Evolutionary conservation across 2,113 vertebrate species (phyloP), one percentile per base, ranked within the genome.

Genomic region (Clupea harengus): DNA sequence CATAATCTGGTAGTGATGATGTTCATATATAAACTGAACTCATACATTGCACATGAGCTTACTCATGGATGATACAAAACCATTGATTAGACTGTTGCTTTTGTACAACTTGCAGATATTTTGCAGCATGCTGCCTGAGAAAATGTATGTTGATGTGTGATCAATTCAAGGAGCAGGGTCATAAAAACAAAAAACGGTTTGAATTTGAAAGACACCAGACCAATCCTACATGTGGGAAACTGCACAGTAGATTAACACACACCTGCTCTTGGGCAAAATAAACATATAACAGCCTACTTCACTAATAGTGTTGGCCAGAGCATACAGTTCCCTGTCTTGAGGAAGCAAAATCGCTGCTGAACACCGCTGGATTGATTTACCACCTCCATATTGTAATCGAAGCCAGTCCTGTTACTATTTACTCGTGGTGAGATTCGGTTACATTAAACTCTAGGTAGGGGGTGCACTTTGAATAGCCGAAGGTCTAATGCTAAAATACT

Each of bases 341-440:
- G 64, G 64, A 28, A 25, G 28, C 3, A 15, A 78, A 39, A 32
- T 78, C 72, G 20, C 72, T 78, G 72, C 72, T 78, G 72, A 72
- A 78, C 72, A 11, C 13, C 2, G 13, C n/a, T 28, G 60, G 39
- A 81, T 47, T 80, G 82, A 86, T 67, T 3, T 3, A 7, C 81
- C 17, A 81, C 32, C 67, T 28, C 54, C 52, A 54, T 83, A 85
- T 25, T 82, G 81, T 83, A 88, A 86, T 15, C 32, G 49, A 85
- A 86, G 67, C 45, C 81, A 82, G 44, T 3, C 28, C 45, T 64
- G 25, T 39, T 32, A 78, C 72, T 44, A 78, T 78, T 78, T 50
- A 44, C 81, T 85, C 47, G 64, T 84, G 32, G 20, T 64, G 81
- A 49, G 81, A 85, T 87, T 60, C 81, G 28, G 83, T 85, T 84